A percentile compares a stretch with the other conserved stretches of the same genome.
These are phyloP conservation scores for Ostrea edulis DNA, from an alignment of 1,140 invertebrate genomes.

Conservation along the genomic window DNA sequence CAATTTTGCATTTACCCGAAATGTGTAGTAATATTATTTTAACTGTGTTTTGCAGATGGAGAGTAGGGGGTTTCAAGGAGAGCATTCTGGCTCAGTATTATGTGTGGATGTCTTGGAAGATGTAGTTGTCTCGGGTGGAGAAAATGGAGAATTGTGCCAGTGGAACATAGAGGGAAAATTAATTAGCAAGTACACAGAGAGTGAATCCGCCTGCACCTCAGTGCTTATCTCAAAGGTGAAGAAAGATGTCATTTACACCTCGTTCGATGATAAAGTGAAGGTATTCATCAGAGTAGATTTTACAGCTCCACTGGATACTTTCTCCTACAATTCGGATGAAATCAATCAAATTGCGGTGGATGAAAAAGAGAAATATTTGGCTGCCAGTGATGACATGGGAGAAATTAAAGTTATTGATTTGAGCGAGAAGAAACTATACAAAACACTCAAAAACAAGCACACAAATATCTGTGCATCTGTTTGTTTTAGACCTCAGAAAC, in stretches of 20 bases:
- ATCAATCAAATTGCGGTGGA: conserved; percentile 73
- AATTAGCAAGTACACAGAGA: conserved; percentile 56
- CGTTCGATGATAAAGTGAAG: conserved; percentile 67
- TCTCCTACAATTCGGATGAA: conserved; percentile 72
- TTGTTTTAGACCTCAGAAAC: conserved; percentile 68
- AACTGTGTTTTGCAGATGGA: not conserved
- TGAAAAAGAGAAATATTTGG: conserved; percentile 73
- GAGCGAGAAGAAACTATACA: conserved; percentile 70
- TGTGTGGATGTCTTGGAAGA: conserved; percentile 74
- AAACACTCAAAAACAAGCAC: conserved; percentile 74
- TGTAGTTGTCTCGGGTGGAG: conserved; percentile 70
- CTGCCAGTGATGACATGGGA: conserved; percentile 75
- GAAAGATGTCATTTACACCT: conserved; percentile 69
- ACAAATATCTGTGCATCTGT: conserved; percentile 76
- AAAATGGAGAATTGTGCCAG: conserved; percentile 71
- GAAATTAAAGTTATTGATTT: conserved; percentile 73
- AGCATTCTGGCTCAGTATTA: conserved; percentile 79
- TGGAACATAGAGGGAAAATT: conserved; percentile 72
- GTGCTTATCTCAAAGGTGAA: conserved; percentile 67
- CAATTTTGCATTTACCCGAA: too few species aligned
- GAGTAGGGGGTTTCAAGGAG: conserved; percentile 57
- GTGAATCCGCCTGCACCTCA: conserved; percentile 69
- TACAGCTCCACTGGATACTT: conserved; percentile 60
- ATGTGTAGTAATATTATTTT: too few species aligned
- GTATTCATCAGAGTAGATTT: conserved; percentile 64